Conservation (phyloP, 2,113 vertebrate genomes). For the Carlito syrichta region DNA sequence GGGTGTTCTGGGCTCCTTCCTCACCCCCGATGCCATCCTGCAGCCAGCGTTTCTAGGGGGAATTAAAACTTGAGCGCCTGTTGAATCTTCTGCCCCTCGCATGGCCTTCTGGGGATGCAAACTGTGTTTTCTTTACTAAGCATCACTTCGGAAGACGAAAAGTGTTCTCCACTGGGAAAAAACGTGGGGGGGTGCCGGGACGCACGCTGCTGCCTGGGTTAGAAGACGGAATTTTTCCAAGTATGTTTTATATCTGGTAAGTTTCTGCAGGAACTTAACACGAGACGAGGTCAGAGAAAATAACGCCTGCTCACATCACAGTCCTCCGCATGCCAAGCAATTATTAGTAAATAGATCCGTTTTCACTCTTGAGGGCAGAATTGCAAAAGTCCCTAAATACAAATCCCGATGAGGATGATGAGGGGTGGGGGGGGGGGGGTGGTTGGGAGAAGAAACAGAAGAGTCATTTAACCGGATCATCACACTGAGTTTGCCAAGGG, state of each 20-base stretch:
- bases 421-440: too few species aligned
- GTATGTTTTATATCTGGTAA: not conserved
- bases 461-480: not conserved
- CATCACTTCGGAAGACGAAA: not conserved
- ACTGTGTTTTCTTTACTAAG: not conserved
- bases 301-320: not conserved
- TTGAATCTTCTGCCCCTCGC: conserved; percentile 24
- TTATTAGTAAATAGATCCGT: not conserved
- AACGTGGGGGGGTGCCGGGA: not conserved
- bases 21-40: not conserved
- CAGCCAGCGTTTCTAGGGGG: not conserved
- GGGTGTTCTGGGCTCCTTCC: conserved; percentile 45
- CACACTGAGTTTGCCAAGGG: not conserved
- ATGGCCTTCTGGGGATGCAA: not conserved
- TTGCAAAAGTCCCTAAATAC: not conserved
- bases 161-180: not conserved
- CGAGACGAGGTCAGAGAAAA: not conserved
- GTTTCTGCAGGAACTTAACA: not conserved
- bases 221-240: conserved; percentile 30
- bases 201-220: not conserved
- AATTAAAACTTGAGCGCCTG: conserved; percentile 73
- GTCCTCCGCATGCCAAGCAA: not conserved
- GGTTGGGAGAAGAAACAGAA: not conserved
- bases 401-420: accelerated
- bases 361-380: not conserved